Percentiles rank a stretch among this genome's conserved stretches.
Conservation (phyloP, 2,797 vertebrate species). For the Myotis vivesi region DNA sequence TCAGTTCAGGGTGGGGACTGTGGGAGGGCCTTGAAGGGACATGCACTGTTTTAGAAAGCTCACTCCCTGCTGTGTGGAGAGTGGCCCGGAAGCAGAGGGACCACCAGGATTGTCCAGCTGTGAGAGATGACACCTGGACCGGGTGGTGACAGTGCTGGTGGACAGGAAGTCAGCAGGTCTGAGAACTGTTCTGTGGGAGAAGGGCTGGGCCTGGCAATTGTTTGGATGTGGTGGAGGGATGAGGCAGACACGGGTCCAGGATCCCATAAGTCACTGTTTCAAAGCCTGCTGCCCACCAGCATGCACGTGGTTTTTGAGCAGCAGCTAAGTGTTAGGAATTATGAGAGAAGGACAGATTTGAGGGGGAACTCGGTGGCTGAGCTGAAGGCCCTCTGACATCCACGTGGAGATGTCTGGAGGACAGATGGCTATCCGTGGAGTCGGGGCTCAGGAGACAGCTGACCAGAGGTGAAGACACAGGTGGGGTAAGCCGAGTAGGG, state of each 20-base stretch:
- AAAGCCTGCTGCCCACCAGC: neutral
- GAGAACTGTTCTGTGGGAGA: neutral
- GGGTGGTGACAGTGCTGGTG: neutral
- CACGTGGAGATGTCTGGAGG: neutral
- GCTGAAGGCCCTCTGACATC: neutral
- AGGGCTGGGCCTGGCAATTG: neutral
- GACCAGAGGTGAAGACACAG: neutral
- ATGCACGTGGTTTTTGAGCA: neutral
- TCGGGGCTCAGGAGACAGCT: neutral
- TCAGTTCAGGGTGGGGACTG: neutral
- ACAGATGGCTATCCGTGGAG: neutral
- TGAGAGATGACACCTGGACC: neutral
- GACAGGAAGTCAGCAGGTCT: neutral
- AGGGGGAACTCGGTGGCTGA: neutral
- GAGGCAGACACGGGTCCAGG: neutral
- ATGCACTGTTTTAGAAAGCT: neutral
- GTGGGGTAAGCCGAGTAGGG: neutral
- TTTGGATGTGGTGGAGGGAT: rapidly evolving
- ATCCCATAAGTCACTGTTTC: neutral
- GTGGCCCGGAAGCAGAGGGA: neutral
- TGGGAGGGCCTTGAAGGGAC: neutral
- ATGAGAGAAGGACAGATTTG: neutral
- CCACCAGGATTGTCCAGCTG: neutral
- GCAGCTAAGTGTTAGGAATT: neutral
- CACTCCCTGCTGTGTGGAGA: neutral